Base-by-base conservation (phyloP, 2,797 vertebrate genomes). In the Apodemus agrarius region DNA sequence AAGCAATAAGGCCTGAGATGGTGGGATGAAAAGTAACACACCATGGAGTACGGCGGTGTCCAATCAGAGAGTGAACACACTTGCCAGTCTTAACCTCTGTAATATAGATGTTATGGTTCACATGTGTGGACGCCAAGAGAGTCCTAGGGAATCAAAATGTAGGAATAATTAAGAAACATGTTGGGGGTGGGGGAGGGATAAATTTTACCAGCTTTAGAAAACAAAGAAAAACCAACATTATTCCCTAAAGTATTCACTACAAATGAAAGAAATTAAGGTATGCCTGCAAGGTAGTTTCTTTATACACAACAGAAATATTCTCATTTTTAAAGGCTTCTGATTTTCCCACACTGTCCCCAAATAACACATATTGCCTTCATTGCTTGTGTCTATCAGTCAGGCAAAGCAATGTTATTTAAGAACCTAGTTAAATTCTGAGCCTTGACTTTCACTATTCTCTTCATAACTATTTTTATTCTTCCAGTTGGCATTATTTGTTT, bases 101-200 rank as follows among this genome's bases (percentile, higher is more conserved):
- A 94, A 99, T 99, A 98, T 99, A 99, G 98, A 99, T 99, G 98
- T 99, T 99, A 98, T 99, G 99, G 98, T 99, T 99, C 97, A 99
- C 99, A 0, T 99, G 99, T 37, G 99, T 99, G 95, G 99, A 99
- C 88, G 99, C 99, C 99, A 99, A 99, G 0, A 99, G 98, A 17
- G 99, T 99, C 98, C 99, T 99, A 93, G 24, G 74, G 94, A 85
- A 97, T 43, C 95, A 79, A 97, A 85, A 96, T 96, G 26, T 37
- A 12, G 85, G 8, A 90, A 67, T 49, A 96, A 92, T 54, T 69
- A 92, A n/a, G 92, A 93, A 72, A 0, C 13, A 92, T 8, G 9
- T 29, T 61, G 59, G 14, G 83, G 11, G 80, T 7, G 16, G 3
- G 82, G 43, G 43, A 43, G 43, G 84, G 46, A 92, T 46, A 85